phyloP scores from a whole-genome alignment of 2,888 invertebrate genomes.

The Unio pictorum region DNA sequence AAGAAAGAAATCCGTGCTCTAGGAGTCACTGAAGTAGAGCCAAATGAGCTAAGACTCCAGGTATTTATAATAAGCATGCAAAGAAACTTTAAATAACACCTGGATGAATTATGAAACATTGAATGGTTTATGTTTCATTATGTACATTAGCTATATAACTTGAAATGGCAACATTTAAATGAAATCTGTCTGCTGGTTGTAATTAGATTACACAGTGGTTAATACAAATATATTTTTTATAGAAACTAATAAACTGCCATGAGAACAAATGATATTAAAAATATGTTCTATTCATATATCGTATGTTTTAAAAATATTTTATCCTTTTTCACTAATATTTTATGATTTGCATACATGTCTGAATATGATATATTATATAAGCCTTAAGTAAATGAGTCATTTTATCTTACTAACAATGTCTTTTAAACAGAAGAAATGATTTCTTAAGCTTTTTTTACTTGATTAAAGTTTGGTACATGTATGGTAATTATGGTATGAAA shows the following conservation, averaged over 20 bases:
- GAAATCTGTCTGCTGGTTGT: not conserved
- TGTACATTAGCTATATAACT: not conserved
- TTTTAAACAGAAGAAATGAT: too few species aligned
- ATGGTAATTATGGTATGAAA: too few species aligned
- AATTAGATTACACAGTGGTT: not conserved
- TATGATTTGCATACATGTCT: too few species aligned
- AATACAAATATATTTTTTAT: too few species aligned
- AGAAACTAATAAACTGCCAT: too few species aligned
- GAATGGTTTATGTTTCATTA: not conserved
- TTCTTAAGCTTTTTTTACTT: too few species aligned
- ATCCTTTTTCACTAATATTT: too few species aligned
- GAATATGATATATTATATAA: too few species aligned
- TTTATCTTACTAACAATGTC: too few species aligned
- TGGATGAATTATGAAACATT: not conserved
- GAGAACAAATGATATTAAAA: too few species aligned
- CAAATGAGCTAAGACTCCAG: slow-evolving; percentile 68
- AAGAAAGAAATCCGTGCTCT: slow-evolving; percentile 67
- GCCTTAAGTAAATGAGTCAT: too few species aligned
- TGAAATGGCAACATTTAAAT: not conserved
- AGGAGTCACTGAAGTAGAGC: slow-evolving; percentile 63
- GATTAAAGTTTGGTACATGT: too few species aligned
- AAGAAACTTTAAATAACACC: not conserved
- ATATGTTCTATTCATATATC: not conserved
- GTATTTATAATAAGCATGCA: slow-evolving; percentile 30
- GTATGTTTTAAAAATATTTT: not conserved